phyloP scores from a whole-genome alignment of 2,797 vertebrate species.

The Octomys mimax region DNA sequence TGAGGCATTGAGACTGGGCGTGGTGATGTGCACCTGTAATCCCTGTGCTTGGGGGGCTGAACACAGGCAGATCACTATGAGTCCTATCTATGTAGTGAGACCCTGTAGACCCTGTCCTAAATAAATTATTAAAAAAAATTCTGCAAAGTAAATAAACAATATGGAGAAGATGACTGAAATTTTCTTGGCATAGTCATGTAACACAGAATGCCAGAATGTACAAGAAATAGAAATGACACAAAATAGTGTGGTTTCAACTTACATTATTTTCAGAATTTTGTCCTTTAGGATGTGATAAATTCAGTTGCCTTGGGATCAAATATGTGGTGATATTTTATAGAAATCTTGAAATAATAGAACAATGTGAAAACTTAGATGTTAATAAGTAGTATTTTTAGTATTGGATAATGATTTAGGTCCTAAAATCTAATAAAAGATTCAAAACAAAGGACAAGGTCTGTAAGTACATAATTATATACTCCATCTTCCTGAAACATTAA shows the following conservation, averaged over 20 bases:
- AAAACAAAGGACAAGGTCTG: neutral
- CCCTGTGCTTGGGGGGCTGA: too few species aligned
- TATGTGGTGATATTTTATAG: neutral
- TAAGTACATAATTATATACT: neutral
- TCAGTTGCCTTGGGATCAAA: neutral
- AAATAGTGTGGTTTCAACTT: too few species aligned
- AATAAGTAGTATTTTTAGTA: neutral
- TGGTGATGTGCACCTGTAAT: too few species aligned
- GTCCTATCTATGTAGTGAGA: too few species aligned
- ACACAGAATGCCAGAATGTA: neutral
- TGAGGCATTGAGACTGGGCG: too few species aligned
- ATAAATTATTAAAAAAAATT: too few species aligned
- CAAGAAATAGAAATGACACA: neutral
- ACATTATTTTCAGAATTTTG: neutral
- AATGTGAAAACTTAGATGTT: neutral
- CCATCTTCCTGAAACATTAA: neutral
- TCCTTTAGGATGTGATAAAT: neutral
- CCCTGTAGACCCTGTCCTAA: too few species aligned
- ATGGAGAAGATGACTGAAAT: neutral
- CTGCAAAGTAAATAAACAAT: neutral
- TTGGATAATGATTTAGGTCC: neutral
- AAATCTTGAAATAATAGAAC: neutral
- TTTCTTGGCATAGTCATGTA: neutral
- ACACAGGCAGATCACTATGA: too few species aligned
- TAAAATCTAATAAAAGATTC: neutral